phyloP scores from a whole-genome alignment of 2,797 vertebrate genomes.

The Peromyscus attwateri region DNA sequence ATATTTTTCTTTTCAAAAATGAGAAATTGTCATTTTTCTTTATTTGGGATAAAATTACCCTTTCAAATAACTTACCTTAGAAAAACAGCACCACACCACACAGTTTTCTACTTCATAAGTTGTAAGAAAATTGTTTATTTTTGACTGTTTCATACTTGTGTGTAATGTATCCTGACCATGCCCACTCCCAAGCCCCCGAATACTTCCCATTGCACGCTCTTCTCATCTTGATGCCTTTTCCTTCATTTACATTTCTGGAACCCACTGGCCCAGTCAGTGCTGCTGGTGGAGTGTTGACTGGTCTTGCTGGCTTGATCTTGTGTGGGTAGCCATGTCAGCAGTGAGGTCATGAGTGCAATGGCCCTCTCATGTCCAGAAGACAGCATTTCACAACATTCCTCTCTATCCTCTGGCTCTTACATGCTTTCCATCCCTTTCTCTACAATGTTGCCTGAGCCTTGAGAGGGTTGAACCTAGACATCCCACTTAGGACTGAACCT shows the following conservation, averaged over 20 bases:
- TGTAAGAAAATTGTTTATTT: too few species aligned
- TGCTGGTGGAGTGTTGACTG: background rate
- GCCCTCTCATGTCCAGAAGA: background rate
- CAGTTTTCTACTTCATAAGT: background rate
- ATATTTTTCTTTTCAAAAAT: background rate
- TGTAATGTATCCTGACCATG: background rate
- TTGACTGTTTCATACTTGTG: background rate
- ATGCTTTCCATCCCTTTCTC: background rate
- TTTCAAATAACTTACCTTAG: slow-evolving; percentile 4
- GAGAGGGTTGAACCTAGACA: background rate
- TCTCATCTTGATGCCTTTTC: background rate
- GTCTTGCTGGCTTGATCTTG: too few species aligned
- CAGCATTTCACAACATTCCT: too few species aligned
- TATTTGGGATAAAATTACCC: slow-evolving; percentile 4
- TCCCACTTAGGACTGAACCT: too few species aligned
- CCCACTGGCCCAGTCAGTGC: background rate
- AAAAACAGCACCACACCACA: background rate
- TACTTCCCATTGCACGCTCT: background rate
- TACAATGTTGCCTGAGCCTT: background rate
- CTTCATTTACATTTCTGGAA: background rate
- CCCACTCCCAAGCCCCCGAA: background rate
- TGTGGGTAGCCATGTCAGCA: background rate
- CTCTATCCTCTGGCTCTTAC: background rate
- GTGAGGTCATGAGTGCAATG: background rate
- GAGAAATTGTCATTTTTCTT: slow-evolving; percentile 12